Evolutionary conservation across 2,888 invertebrate species (phyloP), one percentile per base, ranked within the genome.

Genomic region (Hemistola chrysoprasaria): DNA sequence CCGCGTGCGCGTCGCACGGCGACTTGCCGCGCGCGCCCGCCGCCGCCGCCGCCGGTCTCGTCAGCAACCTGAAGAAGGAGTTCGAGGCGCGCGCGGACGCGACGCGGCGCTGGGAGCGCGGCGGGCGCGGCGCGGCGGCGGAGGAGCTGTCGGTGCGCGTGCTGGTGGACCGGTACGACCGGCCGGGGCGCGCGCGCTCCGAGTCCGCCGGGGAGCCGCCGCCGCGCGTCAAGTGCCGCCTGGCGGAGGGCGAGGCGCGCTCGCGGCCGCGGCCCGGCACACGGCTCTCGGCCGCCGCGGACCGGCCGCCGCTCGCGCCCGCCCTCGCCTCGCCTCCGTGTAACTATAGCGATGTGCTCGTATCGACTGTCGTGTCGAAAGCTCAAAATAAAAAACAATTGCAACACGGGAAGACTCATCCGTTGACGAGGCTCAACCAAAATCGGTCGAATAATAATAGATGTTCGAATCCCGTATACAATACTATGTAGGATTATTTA

Each of bases 361-460:
- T 92, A 38, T 91, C 92, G 46, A 92, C 92, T 69, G 93, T 93
- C 62, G 92, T 93, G 63, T 92, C 92, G 59, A 93, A 92, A 77
- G 92, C 93, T 67, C 92, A 93, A 71, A 93, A 91, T 61, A 95
- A 95, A 80, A 93, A 95, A 82, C 95, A 95, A 82, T 92, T 94
- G 71, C 97, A 97, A 79, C 97, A 96, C 78, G 97, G 97, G 63
- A 96, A 95, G 84, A 96, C 95, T 68, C 97, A 97, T 91, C 97
- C 97, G 57, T 91, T 97, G 71, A 94, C 96, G 67, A 94, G 94
- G 92, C 92, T 97, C 82, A 94, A 93, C 87, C 91, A 94, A 82
- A 92, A 91, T 80, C 93, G 94, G 90, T 92, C 87, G 91, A 93
- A 87, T 75, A 93, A 86, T 73, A 87, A 82, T 78, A 86, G 91